Evolutionary conservation across 2,113 vertebrate species (phyloP), one percentile per base, ranked within the genome.

Genomic region (Carettochelys insculpta): DNA sequence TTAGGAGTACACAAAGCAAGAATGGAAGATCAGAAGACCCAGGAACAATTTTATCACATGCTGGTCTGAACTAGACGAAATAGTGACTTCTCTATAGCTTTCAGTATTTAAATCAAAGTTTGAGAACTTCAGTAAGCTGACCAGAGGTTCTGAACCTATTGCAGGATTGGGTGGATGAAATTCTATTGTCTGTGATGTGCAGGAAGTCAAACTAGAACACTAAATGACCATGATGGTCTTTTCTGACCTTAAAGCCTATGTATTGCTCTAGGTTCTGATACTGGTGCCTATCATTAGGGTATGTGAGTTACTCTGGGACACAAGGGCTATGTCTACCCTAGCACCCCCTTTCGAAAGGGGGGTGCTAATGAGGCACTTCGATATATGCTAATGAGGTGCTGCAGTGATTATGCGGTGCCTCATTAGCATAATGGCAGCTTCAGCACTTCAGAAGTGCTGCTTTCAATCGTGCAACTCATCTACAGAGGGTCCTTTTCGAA

Each of bases 1-100:
- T 71, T 92, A 94, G 91, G 90, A 93, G 91, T 94, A 94, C 94
- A 92, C 34, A 92, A 95, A 94, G 96, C 95, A 95, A 95, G 85
- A 84, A 92, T 75, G 58, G 38, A 94, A 85, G 78, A 51, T 92
- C 65, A n/a, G 94, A 53, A 80, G 87, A 65, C 45, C 81, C 48
- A 85, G 41, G 79, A 58, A 78, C 73, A 75, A 22, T 34, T 52
- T 47, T 65, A 29, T 19, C 7, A 4, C 71, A 14, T 45, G 41
- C 25, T 75, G 25, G 3, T 27, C 27, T 29, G 47, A 68, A 38
- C 34, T 68, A 22, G 61, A 68, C n/a, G 38, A 68, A 68, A 38
- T 68, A 19, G 19, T 68, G 61, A 68, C 19, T 68, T 68, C n/a
- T 38, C 61, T 22, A 3, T 68, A 68, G 38, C 61, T 68, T 68